A percentile compares a stretch with the other conserved stretches of the same genome.
Evolutionary conservation across 1,140 invertebrate species (phyloP).

Genomic region (Hylaeus volcanicus): DNA sequence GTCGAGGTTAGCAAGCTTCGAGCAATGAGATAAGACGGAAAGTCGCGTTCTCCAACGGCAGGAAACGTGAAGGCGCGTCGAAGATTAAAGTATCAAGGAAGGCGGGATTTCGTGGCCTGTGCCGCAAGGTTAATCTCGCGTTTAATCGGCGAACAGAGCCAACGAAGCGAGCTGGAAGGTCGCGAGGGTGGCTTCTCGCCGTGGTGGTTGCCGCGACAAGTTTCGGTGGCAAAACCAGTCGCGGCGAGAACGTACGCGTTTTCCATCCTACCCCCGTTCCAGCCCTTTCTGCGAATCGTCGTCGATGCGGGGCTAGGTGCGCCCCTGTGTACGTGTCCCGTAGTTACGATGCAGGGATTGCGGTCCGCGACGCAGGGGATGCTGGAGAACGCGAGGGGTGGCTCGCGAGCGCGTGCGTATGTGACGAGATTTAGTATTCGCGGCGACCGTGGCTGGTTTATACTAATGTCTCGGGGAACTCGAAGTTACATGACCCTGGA

Average conservation of each 20-base stretch:
- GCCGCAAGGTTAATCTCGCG: slow-evolving; percentile 45
- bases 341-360: slow-evolving; percentile 43
- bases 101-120: slow-evolving; percentile 16
- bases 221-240: slow-evolving; percentile 44
- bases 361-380: slow-evolving; percentile 23
- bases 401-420: slow-evolving; percentile 19
- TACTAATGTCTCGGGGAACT: slow-evolving; percentile 53
- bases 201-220: slow-evolving; percentile 34
- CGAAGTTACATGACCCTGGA: slow-evolving; percentile 43
- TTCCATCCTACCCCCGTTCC: background rate
- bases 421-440: slow-evolving; percentile 49
- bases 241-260: slow-evolving; percentile 12
- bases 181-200: slow-evolving; percentile 10
- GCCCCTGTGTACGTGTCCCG: background rate
- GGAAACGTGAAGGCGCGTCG: slow-evolving; percentile 37
- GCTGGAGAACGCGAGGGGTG: background rate
- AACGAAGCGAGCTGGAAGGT: slow-evolving; percentile 1
- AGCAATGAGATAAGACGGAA: slow-evolving; percentile 5
- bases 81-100: slow-evolving; percentile 57
- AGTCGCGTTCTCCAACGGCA: background rate
- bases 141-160: slow-evolving; percentile 49
- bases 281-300: background rate
- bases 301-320: background rate
- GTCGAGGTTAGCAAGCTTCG: slow-evolving; percentile 27
- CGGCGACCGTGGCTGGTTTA: slow-evolving; percentile 46